phyloP scores from a whole-genome alignment of 2,113 vertebrate species.

The Rhinopithecus roxellana region DNA sequence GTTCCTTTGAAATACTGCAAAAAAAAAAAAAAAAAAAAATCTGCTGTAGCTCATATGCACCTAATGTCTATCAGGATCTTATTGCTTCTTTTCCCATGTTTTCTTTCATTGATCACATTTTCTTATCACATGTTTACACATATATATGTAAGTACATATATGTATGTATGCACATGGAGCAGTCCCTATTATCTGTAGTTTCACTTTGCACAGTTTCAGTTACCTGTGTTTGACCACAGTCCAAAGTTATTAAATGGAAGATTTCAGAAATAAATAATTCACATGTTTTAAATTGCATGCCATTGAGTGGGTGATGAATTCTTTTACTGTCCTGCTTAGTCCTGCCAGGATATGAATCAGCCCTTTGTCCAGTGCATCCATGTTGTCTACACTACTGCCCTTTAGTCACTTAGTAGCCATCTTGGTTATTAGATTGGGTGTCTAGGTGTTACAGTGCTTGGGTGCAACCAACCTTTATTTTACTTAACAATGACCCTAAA shows the following conservation, averaged over 20 bases:
- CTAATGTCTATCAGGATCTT: not conserved
- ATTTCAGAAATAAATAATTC: not conserved
- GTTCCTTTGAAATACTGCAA: not conserved
- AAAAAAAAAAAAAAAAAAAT: not conserved
- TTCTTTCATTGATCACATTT: not conserved
- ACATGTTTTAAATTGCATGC: not conserved
- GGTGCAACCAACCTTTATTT: not conserved
- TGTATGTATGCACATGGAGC: not conserved
- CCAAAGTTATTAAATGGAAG: not conserved
- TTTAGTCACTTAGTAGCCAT: not conserved
- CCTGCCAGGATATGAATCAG: not conserved
- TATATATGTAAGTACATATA: no score
- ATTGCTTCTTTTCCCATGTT: not conserved
- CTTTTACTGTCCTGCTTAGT: not conserved
- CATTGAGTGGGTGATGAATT: not conserved
- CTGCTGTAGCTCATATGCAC: not conserved
- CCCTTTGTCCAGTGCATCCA: not conserved
- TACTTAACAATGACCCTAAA: not conserved
- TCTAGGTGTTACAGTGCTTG: not conserved
- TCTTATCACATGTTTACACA: not conserved
- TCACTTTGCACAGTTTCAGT: not conserved
- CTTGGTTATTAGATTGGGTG: not conserved
- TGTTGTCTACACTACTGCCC: not conserved
- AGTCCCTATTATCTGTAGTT: not conserved
- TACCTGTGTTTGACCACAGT: not conserved